Conservation (phyloP, 1,140 invertebrate species). For the Drosophila nigromelanica region DNA sequence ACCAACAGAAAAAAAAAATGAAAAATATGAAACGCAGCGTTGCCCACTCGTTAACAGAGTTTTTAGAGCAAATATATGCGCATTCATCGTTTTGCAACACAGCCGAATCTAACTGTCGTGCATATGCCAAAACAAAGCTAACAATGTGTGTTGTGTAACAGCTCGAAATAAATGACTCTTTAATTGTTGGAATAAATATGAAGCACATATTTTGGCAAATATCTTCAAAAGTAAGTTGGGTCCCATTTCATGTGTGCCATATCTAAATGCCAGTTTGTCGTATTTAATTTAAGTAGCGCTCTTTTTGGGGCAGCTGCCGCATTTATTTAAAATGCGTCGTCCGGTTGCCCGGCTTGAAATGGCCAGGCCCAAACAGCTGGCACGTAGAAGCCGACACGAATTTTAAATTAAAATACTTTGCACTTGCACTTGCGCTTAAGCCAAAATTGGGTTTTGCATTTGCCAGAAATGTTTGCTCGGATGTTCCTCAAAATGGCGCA, state of each 20-base stretch:
- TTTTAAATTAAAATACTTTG: slow-evolving; percentile 78
- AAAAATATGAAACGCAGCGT: neutral
- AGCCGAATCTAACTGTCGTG: neutral
- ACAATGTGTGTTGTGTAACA: neutral
- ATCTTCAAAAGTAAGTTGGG: no score
- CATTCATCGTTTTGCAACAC: neutral
- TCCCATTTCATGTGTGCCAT: neutral
- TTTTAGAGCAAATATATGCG: slow-evolving; percentile 1
- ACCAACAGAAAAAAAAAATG: neutral
- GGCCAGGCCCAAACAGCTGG: slow-evolving; percentile 41
- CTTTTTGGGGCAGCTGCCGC: slow-evolving; percentile 30
- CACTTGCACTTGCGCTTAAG: slow-evolving; percentile 61
- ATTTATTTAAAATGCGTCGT: slow-evolving; percentile 22
- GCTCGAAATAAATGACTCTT: no score
- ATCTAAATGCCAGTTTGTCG: slow-evolving; percentile 14
- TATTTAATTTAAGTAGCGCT: slow-evolving; percentile 41
- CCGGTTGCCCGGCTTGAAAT: neutral
- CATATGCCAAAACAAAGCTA: neutral
- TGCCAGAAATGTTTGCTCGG: slow-evolving; percentile 38
- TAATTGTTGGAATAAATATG: no score
- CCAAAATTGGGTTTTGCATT: slow-evolving; percentile 74
- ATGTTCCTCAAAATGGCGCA: slow-evolving; percentile 53
- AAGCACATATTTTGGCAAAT: no score
- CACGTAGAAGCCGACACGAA: slow-evolving; percentile 62
- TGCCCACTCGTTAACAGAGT: slow-evolving; percentile 9